Evolutionary conservation across 2,797 vertebrate species (phyloP).

Genomic region (Catostomus latipinnis): DNA sequence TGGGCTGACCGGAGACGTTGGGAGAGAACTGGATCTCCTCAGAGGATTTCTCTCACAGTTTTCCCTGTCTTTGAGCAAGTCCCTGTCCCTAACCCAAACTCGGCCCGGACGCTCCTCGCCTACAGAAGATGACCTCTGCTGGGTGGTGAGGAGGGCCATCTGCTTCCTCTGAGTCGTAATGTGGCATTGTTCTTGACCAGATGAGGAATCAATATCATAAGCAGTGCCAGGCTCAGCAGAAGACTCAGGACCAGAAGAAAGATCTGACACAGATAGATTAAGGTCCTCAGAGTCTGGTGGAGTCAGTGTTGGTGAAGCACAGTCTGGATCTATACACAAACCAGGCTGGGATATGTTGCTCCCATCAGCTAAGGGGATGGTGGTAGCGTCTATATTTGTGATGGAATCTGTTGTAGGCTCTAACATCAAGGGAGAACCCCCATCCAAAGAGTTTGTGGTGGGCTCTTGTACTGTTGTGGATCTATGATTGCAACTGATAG

Average conservation of each 20-base stretch:
- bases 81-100: conserved; percentile 72
- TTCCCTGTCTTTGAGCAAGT: conserved; percentile 72
- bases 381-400: not conserved
- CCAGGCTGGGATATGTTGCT: not conserved
- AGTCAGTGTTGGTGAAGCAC: too few species aligned
- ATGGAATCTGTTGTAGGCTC: not conserved
- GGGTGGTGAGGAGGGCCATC: conserved; percentile 71
- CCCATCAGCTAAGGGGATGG: not conserved
- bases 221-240: not conserved
- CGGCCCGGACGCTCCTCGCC: conserved; percentile 67
- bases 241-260: not conserved
- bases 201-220: not conserved
- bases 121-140: conserved; percentile 66
- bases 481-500: not conserved
- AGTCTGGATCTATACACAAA: not conserved
- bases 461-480: not conserved
- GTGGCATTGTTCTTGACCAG: not conserved
- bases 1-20: conserved; percentile 81
- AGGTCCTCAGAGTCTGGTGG: not conserved
- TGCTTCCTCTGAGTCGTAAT: conserved; percentile 69
- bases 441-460: not conserved
- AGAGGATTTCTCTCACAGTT: conserved; percentile 76
- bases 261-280: not conserved
- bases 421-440: not conserved
- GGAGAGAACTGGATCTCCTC: conserved; percentile 89